Conservation (phyloP, 2,888 invertebrate species). For the Micoletzkya japonica region DNA sequence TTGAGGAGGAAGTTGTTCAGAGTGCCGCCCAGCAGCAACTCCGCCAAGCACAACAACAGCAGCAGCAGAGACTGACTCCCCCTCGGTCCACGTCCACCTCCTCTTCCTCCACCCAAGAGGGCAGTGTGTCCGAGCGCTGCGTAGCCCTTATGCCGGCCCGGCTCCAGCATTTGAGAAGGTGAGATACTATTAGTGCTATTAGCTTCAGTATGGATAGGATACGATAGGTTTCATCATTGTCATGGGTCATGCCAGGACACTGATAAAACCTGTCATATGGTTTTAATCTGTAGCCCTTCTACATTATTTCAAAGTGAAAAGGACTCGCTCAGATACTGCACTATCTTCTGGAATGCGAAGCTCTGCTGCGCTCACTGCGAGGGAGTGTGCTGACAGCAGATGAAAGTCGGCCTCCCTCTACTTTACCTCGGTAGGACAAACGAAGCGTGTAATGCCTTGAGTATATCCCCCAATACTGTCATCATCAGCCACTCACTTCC, state of each 20-base stretch:
- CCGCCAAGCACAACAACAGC: slow-evolving; percentile 25
- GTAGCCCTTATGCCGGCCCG: slow-evolving; percentile 51
- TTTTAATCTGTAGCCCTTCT: no score
- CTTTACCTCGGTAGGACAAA: no score
- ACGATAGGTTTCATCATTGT: no score
- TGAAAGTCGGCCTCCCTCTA: not conserved
- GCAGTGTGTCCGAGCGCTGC: slow-evolving; percentile 36
- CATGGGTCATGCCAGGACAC: no score
- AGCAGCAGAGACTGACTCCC: slow-evolving; percentile 13
- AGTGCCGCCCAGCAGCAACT: slow-evolving; percentile 23
- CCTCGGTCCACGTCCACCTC: not conserved
- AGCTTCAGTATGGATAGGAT: no score
- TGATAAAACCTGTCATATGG: no score
- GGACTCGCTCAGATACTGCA: slow-evolving; percentile 48
- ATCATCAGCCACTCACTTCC: no score
- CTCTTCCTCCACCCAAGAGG: slow-evolving; percentile 23
- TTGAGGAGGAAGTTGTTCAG: not conserved
- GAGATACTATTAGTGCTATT: no score
- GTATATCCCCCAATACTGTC: no score
- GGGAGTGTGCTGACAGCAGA: slow-evolving; percentile 50
- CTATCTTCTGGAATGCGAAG: slow-evolving; percentile 63
- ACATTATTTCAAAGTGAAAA: not conserved
- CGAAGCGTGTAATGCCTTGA: slow-evolving; percentile 1
- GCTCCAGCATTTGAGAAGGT: slow-evolving; percentile 56
- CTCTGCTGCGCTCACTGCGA: slow-evolving; percentile 60